Conservation (phyloP, 2,797 vertebrate genomes). For the Notamacropus eugenii region DNA sequence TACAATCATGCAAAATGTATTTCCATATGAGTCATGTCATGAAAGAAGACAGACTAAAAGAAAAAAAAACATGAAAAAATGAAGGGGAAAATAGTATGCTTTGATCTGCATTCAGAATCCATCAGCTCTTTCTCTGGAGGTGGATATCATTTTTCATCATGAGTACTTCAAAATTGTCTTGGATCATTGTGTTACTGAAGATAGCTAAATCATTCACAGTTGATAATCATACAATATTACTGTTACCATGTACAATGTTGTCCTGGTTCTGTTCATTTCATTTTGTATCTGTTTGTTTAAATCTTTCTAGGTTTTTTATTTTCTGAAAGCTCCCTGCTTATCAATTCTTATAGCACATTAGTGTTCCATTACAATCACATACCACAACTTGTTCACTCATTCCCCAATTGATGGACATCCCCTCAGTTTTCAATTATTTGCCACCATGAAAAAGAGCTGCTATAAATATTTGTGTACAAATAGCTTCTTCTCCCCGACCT, state of each 20-base stretch:
- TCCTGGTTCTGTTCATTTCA: neutral
- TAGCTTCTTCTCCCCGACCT: neutral
- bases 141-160: neutral
- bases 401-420: neutral
- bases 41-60: neutral
- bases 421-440: neutral
- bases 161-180: neutral
- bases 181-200: neutral
- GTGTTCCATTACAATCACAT: neutral
- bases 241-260: neutral
- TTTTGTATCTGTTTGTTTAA: neutral
- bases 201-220: neutral
- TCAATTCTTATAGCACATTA: neutral
- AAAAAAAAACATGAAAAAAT: neutral
- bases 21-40: neutral
- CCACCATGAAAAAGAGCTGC: neutral
- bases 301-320: neutral
- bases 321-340: neutral
- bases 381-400: neutral
- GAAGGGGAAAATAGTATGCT: neutral
- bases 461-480: neutral
- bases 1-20: neutral
- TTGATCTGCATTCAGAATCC: neutral
- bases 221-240: neutral
- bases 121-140: neutral